Evolutionary conservation across 2,113 vertebrate species (phyloP), one percentile per base, ranked within the genome.

Genomic region (Aix galericulata): DNA sequence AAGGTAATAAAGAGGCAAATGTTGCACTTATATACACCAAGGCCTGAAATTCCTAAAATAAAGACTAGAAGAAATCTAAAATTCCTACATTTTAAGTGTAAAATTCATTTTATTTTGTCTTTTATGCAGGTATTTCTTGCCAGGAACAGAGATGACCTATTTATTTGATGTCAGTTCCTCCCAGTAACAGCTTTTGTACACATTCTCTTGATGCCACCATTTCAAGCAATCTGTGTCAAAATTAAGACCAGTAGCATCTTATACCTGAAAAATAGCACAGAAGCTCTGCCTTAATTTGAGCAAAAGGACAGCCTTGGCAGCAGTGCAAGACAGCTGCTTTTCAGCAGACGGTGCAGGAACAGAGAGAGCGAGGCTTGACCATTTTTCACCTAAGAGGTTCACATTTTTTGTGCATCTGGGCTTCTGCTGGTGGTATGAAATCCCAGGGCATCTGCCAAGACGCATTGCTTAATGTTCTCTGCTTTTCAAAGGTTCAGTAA

Each of bases 401-500:
- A 79, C 59, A 85, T 96, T 88, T 74, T 89, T 94, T 97, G 91
- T 72, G 78, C 63, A 86, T 76, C 46, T 93, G 94, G 91, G 89
- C 71, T 96, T 97, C 90, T 95, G 86, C 77, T 91, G 79, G 72
- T 92, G 94, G 77, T 67, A 91, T 92, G 94, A 95, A 95, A 96
- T 96, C 94, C 89, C 94, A 96, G 91, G 94, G 93, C 26, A 55
- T 94, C 92, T 96, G 96, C 97, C 94, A 97, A 97, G 96, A 97
- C 2, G 86, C 97, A 96, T 97, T 97, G 96, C 96, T 97, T 97
- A 98, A 97, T 96, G 97, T 96, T 96, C 94, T 95, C 91, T 95
- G 81, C 92, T 97, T 97, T 96, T 98, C 97, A 97, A 98, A 98
- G 97, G 97, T 97, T 98, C 98, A 98, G 91, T 97, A 97, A 97